Percentiles rank a stretch among this genome's conserved stretches.
Conservation (phyloP, 2,888 invertebrate species). For the Drosophila melanosoma region DNA sequence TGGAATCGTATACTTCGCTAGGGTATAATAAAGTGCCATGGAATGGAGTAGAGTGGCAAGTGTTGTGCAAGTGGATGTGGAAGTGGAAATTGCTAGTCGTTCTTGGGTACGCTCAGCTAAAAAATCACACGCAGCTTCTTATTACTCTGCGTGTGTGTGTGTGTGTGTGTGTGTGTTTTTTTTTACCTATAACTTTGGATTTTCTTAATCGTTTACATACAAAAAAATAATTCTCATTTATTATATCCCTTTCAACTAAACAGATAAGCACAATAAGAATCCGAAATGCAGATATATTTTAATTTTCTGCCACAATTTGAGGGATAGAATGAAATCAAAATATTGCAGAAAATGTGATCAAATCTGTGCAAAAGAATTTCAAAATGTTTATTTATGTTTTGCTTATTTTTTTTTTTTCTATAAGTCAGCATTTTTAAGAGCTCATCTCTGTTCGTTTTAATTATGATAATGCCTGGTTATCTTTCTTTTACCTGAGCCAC, state of each 20-base stretch:
- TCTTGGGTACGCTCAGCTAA: slow-evolving; percentile 32
- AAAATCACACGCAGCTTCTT: slow-evolving; percentile 48
- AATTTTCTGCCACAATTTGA: background rate
- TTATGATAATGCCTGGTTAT: background rate
- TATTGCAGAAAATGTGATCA: background rate
- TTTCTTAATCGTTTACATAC: slow-evolving; percentile 24
- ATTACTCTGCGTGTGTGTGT: background rate
- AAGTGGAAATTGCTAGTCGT: slow-evolving; percentile 59
- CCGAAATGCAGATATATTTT: background rate
- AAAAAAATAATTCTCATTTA: slow-evolving; percentile 9
- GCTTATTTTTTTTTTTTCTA: background rate
- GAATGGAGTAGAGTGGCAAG: slow-evolving; percentile 26
- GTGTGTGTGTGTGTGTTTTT: slow-evolving; percentile 7
- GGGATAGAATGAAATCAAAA: background rate
- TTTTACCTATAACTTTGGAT: slow-evolving; percentile 5
- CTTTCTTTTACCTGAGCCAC: slow-evolving; percentile 24
- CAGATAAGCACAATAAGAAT: background rate
- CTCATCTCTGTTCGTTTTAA: background rate
- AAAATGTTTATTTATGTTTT: background rate
- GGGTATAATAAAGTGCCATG: slow-evolving; percentile 4
- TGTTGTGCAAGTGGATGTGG: slow-evolving; percentile 57
- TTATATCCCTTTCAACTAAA: background rate
- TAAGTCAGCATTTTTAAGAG: background rate
- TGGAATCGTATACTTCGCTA: slow-evolving; percentile 23
- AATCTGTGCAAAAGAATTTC: background rate